Evolutionary conservation across 2,888 invertebrate species (phyloP).

Genomic region (Nymphalis polychloros): DNA sequence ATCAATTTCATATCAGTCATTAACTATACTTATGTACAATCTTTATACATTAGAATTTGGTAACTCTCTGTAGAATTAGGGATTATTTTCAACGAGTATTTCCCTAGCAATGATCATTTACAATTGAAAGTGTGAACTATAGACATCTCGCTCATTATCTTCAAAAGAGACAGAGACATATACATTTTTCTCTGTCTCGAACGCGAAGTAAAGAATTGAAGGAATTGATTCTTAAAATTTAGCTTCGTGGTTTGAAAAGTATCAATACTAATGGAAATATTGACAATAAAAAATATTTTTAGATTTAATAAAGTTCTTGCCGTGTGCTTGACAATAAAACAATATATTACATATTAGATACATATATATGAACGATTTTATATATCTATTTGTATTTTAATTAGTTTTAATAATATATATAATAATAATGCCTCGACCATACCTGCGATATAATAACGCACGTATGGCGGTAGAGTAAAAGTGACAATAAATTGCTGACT

Average conservation of each 20-base stretch:
- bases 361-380: slow-evolving; percentile 22
- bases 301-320: slow-evolving; percentile 33
- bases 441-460: slow-evolving; percentile 4
- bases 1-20: slow-evolving; percentile 78
- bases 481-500: slow-evolving; percentile 8
- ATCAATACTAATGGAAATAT: slow-evolving; percentile 44
- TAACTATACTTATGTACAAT: slow-evolving; percentile 56
- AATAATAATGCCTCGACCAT: slow-evolving; percentile 2
- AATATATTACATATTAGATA: slow-evolving; percentile 13
- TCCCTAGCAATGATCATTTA: neutral
- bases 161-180: neutral
- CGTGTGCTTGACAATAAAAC: slow-evolving; percentile 57
- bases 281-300: slow-evolving; percentile 54
- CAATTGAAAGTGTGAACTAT: slow-evolving; percentile 5
- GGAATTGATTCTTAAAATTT: slow-evolving; percentile 25
- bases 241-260: slow-evolving; percentile 16
- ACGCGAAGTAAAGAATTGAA: neutral
- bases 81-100: slow-evolving; percentile 26
- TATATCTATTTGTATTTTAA: slow-evolving; percentile 23
- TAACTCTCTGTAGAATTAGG: slow-evolving; percentile 42
- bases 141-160: slow-evolving; percentile 7
- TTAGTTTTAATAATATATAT: slow-evolving; percentile 9
- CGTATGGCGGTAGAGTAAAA: slow-evolving; percentile 5
- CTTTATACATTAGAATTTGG: slow-evolving; percentile 53
- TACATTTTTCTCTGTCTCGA: neutral